Base-by-base conservation (phyloP, 2,797 vertebrate genomes). In the Poeciliopsis presidionis region DNA sequence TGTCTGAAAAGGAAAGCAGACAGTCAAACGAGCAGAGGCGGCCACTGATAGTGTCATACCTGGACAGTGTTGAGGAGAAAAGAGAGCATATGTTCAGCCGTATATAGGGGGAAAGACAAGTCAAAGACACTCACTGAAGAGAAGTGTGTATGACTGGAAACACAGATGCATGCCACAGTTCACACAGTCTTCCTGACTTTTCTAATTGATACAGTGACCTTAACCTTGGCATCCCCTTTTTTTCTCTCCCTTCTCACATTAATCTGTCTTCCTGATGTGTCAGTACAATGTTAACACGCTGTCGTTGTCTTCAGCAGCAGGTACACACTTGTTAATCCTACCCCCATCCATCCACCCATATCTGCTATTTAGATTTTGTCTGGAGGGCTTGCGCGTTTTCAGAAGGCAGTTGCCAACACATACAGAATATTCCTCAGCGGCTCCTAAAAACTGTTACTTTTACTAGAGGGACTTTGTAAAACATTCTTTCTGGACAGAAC, bases 221-320 rank as follows among this genome's bases (percentile, higher is more conserved):
- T 91, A 92, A 92, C 90, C 91, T 91, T 81, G 81, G 70, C 79
- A 55, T 83, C 75, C 51, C 55, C 80, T 51, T 72, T 77, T 72
- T 61, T 79, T 72, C 46, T 49, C 80, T 82, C 85, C 80, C 82
- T 82, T 72, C 80, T 49, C 47, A 45, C 81, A 73, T 82, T 85
- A 78, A 79, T 89, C 89, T 92, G 94, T 94, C 94, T 83, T 77
- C 76, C 47, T 36, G 39, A 95, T 93, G 91, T 93, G 94, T 91
- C 88, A 94, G 90, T 85, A 76, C 87, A 93, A 90, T 61, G 89
- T 94, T 94, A 79, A 86, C 94, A 92, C 92, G 5, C 90, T 94
- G 94, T 94, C 93, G 80, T 81, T 69, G 87, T 91, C 87, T 86
- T 86, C 81, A 78, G 72, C 78, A 91, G 89, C 92, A 94, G 93